A percentile compares a stretch with the other conserved stretches of the same genome.
phyloP scores from a whole-genome alignment of 2,888 invertebrate species.

The Protonemura montana region DNA sequence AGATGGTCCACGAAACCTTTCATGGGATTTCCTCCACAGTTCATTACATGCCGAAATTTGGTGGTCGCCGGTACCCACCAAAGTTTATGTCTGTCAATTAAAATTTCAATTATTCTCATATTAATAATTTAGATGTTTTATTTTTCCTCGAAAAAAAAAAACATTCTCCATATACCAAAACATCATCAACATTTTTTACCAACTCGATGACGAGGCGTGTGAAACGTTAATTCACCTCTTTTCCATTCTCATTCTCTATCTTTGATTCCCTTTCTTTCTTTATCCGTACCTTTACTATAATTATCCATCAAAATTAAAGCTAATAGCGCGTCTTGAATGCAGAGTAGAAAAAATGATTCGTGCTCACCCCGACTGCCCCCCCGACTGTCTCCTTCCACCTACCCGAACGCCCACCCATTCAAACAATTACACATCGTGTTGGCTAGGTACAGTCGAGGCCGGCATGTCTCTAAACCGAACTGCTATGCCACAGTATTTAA shows the following conservation, averaged over 20 bases:
- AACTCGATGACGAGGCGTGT: conserved; percentile 27
- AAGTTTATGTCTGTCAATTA: conserved; percentile 17
- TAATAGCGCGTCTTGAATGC: conserved; percentile 46
- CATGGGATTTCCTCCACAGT: neutral
- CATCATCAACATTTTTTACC: neutral
- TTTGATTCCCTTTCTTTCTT: conserved; percentile 31
- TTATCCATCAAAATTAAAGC: conserved; percentile 49
- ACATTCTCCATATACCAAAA: neutral
- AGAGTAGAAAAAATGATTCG: conserved; percentile 44
- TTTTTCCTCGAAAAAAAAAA: conserved; percentile 1
- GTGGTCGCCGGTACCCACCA: neutral
- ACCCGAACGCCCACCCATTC: neutral
- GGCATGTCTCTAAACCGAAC: neutral
- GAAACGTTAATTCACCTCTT: conserved; percentile 23
- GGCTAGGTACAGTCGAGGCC: neutral
- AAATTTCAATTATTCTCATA: conserved; percentile 23
- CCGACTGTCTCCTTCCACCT: conserved; percentile 1
- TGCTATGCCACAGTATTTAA: conserved; percentile 45
- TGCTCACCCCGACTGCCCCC: conserved; percentile 29
- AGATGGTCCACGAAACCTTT: neutral
- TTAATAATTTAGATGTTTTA: conserved; percentile 1
- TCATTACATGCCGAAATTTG: neutral
- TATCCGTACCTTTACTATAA: conserved; percentile 43
- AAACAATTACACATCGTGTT: conserved; percentile 47
- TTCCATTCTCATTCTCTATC: conserved; percentile 29